Evolutionary conservation across 1,140 invertebrate genomes (phyloP).

Genomic region (Drosophila paulistorum): DNA sequence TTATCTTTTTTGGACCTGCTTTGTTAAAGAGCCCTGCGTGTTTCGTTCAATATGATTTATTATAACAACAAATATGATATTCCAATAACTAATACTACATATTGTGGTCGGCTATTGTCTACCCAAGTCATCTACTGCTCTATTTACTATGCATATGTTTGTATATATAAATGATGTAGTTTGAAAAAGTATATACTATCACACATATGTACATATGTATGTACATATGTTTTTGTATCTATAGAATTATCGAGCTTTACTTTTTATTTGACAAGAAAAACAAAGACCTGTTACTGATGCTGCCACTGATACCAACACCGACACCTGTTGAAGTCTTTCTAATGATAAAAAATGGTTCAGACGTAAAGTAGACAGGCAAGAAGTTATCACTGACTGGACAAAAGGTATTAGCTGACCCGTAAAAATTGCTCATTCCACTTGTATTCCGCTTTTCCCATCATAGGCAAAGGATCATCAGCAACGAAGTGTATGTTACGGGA

Average conservation of each 20-base stretch:
- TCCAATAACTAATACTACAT: not conserved
- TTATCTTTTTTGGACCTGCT: conserved; percentile 35
- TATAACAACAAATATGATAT: conserved; percentile 24
- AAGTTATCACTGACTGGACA: not conserved
- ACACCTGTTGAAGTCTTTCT: no score
- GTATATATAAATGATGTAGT: no score
- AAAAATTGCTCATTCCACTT: conserved; percentile 51
- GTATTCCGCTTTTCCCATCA: conserved; percentile 39
- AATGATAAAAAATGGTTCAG: no score
- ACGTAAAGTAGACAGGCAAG: not conserved
- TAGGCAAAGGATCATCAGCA: conserved; percentile 43
- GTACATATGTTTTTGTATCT: not conserved
- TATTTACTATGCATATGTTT: no score
- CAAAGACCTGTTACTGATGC: not conserved
- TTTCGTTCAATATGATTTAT: conserved; percentile 16
- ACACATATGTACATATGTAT: not conserved
- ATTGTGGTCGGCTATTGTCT: not conserved
- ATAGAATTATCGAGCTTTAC: conserved; percentile 37
- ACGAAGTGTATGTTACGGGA: conserved; percentile 15
- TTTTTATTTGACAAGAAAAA: conserved; percentile 49
- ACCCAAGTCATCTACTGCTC: not conserved
- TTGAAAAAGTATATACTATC: no score
- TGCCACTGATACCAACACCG: no score
- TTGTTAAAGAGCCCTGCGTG: not conserved
- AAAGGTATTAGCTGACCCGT: conserved; percentile 45